Base-by-base conservation (phyloP, 2,888 invertebrate species). In the Orthosia gracilis region DNA sequence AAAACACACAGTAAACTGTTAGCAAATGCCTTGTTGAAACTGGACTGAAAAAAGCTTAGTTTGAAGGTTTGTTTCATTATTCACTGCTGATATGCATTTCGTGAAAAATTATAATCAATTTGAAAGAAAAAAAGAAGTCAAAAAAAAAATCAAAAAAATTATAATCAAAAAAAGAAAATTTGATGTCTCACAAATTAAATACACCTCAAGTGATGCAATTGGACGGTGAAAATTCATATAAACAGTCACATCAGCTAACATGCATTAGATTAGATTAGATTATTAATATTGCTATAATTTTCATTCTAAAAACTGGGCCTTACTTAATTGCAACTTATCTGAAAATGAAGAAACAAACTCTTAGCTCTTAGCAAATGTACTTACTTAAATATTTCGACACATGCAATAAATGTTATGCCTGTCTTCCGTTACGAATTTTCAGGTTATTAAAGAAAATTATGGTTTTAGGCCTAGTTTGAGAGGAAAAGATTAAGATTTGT, bases 401-500 rank as follows among this genome's bases (percentile, higher is more conserved):
- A 4, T 4, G 12, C 21, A 9, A 47, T 57, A 49, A 73, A 61
- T 62, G 26, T 21, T 13, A 63, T 21, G 26, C 18, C 52, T 59
- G 31, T 74, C 49, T 76, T 80, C 81, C 58, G 74, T n/a, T 52
- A 15, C 1, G 63, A 26, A 54, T 74, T 74, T 49, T 55, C 11
- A 40, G 26, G 26, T 40, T 75, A 61, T 54, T 68, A 45, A 15
- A 7, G 58, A 72, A 72, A 45, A 61, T 54, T 54, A 57, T 73
- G n/a, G 13, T 13, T 31, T 80, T 17, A 45, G 23, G 9, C 21
- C 79, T 13, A 55, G 45, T 72, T 79, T 49, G 5, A 40, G 5
- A 61, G 80, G 75, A 79, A 40, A 71, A 79, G n/a, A 75, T 75
- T 79, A 45, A 54, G 18, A 49, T 75, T 15, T 40, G 49, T 4